phyloP scores from a whole-genome alignment of 2,888 invertebrate species.

The Monopis laevigella region DNA sequence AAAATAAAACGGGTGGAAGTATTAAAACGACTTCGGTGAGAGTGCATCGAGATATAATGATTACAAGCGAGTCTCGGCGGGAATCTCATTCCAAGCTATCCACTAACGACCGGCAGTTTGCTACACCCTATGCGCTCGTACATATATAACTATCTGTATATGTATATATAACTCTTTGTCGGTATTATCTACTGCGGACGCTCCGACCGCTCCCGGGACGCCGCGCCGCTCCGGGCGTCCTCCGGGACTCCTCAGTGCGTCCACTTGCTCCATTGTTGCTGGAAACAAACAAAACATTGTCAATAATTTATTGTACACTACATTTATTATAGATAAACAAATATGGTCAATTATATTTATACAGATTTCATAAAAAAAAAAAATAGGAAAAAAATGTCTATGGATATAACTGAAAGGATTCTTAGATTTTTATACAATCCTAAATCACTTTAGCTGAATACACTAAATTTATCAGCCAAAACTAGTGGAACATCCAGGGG shows the following conservation, averaged over 20 bases:
- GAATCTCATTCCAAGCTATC: constrained; percentile 60
- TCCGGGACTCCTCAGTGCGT: constrained; percentile 44
- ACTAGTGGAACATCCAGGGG: no score
- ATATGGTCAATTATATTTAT: no score
- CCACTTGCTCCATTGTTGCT: constrained; percentile 62
- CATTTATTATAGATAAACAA: no score
- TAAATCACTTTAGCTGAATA: no score
- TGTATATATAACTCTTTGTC: constrained; percentile 65
- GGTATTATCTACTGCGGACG: constrained; percentile 68
- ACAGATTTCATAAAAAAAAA: no score
- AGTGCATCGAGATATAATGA: constrained; percentile 82
- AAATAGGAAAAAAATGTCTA: no score
- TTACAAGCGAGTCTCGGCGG: constrained; percentile 57
- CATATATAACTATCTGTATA: constrained; percentile 23
- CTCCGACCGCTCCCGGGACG: constrained; percentile 58
- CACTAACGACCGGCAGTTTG: constrained; percentile 40
- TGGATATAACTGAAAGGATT: no score
- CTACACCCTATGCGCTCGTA: constrained; percentile 18
- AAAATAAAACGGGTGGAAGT: constrained; percentile 55
- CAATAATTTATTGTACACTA: no score
- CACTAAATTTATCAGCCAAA: no score
- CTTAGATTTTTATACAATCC: no score
- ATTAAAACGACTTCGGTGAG: constrained; percentile 64
- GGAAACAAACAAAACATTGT: constrained; percentile 22
- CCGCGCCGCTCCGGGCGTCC: constrained; percentile 25